Percentiles rank a stretch among this genome's conserved stretches.
These are phyloP conservation scores for Ageneiosus marmoratus DNA, from an alignment of 2,113 vertebrate species.

Conservation along the genomic window DNA sequence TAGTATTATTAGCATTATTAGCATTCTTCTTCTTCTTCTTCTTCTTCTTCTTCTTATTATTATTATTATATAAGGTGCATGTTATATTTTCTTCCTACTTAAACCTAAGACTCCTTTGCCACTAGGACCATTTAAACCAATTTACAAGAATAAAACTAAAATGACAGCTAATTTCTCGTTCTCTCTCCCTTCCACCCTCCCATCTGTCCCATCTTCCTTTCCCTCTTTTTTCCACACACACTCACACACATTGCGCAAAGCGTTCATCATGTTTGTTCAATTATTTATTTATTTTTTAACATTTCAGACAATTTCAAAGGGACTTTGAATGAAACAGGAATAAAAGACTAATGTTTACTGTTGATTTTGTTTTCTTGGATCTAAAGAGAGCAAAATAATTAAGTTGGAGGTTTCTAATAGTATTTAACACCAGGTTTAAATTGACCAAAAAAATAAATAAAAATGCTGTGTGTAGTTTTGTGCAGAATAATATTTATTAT, in stretches of 20 bases:
- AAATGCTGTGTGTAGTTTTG: no score
- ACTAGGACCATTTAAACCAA: background rate
- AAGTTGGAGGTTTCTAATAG: background rate
- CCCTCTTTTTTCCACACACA: conserved; percentile 1
- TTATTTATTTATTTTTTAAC: background rate
- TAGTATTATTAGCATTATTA: no score
- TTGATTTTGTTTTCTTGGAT: conserved; percentile 15
- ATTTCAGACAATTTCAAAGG: conserved; percentile 42
- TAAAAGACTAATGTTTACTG: conserved; percentile 22
- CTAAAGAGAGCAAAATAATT: conserved; percentile 9
- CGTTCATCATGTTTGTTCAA: conserved; percentile 13
- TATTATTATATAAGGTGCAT: no score
- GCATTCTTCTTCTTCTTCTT: no score
- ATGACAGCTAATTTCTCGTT: background rate
- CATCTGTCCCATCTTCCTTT: background rate
- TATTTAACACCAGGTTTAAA: no score
- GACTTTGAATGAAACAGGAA: conserved; percentile 3
- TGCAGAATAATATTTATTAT: no score
- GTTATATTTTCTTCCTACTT: no score
- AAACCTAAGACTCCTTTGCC: no score
- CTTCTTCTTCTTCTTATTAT: no score
- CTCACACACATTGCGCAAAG: background rate
- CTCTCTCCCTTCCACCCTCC: background rate
- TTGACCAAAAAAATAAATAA: no score
- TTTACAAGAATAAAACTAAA: conserved; percentile 3